Evolutionary conservation across 92 coral and sea anemone species (phyloP).

Genomic region (Pocillopora meandrina): DNA sequence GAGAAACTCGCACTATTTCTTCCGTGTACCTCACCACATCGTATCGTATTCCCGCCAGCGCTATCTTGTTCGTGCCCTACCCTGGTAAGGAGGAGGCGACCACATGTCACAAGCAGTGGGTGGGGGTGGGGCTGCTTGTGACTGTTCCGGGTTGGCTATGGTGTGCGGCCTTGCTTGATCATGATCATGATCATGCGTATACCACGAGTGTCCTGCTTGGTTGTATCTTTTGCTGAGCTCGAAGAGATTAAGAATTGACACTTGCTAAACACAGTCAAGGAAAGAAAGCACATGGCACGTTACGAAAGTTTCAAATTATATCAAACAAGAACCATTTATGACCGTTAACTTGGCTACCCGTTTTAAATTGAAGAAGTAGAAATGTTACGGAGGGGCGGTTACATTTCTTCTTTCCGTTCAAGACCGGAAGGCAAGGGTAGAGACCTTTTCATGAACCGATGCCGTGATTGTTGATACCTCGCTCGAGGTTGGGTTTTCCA

Average conservation of each 20-base stretch:
- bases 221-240: slow-evolving; percentile 75
- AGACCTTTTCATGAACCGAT: too few relatives aligned
- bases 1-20: not conserved
- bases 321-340: too few relatives aligned
- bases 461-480: too few relatives aligned
- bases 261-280: slow-evolving; percentile 68
- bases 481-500: too few relatives aligned
- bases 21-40: not conserved
- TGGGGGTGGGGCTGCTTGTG: slow-evolving; percentile 65
- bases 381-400: too few relatives aligned
- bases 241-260: slow-evolving; percentile 87
- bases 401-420: too few relatives aligned
- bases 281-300: not conserved
- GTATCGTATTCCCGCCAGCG: not conserved
- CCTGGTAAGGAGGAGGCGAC: slow-evolving; percentile 63
- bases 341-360: too few relatives aligned
- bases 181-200: not conserved
- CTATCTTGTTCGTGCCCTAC: slow-evolving; percentile 78
- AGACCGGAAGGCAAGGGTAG: too few relatives aligned
- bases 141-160: slow-evolving; percentile 55
- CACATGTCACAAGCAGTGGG: slow-evolving; percentile 65
- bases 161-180: slow-evolving; percentile 63
- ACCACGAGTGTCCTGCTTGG: slow-evolving; percentile 63
- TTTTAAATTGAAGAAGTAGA: too few relatives aligned
- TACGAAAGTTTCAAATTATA: too few relatives aligned